Percentiles rank a stretch among this genome's conserved stretches.
Conservation (phyloP, 2,888 invertebrate species). For the Drosophila pseudotakahashii region DNA sequence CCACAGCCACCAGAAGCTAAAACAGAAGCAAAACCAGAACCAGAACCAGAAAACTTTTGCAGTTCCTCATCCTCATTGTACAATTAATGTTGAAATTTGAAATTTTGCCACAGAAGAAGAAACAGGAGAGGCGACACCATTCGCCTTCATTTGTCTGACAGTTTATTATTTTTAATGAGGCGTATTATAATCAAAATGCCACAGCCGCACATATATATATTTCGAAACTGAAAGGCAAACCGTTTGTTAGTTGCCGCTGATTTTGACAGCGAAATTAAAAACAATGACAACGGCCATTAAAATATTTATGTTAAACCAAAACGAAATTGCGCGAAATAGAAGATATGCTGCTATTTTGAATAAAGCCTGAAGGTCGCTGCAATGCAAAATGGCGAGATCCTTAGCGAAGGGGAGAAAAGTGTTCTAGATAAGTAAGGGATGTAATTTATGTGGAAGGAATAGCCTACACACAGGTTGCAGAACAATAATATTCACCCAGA, state of each 20-base stretch:
- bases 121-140: conserved; percentile 9
- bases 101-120: conserved; percentile 41
- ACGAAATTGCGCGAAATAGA: conserved; percentile 20
- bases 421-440: conserved; percentile 10
- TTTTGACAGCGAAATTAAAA: conserved; percentile 69
- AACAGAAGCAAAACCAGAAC: conserved; percentile 5
- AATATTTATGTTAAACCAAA: conserved; percentile 56
- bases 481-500: conserved; percentile 31
- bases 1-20: conserved; percentile 16
- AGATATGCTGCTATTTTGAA: background rate
- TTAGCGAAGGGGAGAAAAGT: background rate
- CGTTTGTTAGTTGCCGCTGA: conserved; percentile 42
- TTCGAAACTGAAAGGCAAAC: conserved; percentile 16
- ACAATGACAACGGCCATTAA: conserved; percentile 63
- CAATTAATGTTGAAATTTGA: conserved; percentile 72
- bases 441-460: conserved; percentile 27
- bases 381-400: conserved; percentile 23
- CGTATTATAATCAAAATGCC: conserved; percentile 62
- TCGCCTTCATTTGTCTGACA: conserved; percentile 67
- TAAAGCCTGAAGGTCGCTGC: conserved; percentile 30
- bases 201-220: conserved; percentile 25
- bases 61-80: conserved; percentile 61
- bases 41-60: conserved; percentile 40
- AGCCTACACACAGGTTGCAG: conserved; percentile 2
- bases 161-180: conserved; percentile 78